Evolutionary conservation across 2,113 vertebrate species (phyloP).

Genomic region (Gobiocypris rarus): DNA sequence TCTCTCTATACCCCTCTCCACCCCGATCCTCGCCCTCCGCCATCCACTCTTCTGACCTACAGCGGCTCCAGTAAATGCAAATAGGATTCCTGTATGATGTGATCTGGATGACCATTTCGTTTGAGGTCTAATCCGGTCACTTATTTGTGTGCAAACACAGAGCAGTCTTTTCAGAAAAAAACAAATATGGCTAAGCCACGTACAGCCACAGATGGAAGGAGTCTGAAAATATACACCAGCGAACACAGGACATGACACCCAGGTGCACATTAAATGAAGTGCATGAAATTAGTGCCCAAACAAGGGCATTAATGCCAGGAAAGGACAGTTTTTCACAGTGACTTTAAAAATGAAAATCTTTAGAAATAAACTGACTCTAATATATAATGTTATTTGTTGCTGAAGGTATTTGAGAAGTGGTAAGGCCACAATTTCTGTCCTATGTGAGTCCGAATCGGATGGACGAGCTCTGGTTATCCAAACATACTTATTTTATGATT

Average conservation of each 20-base stretch:
- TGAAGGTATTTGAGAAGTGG: background rate
- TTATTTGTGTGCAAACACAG: slow-evolving; percentile 29
- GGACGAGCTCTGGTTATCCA: background rate
- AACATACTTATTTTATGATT: background rate
- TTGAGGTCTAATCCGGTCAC: slow-evolving; percentile 23
- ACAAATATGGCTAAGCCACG: slow-evolving; percentile 26
- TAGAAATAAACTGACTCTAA: background rate
- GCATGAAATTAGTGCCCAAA: slow-evolving; percentile 19
- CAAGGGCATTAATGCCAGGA: slow-evolving; percentile 6
- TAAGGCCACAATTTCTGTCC: background rate
- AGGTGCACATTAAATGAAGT: slow-evolving; percentile 25
- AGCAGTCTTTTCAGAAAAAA: slow-evolving; percentile 27
- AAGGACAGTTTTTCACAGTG: background rate
- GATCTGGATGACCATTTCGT: slow-evolving; percentile 34
- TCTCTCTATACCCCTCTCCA: background rate
- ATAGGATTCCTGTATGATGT: slow-evolving; percentile 49
- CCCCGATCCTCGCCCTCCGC: too few relatives aligned
- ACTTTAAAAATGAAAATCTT: background rate
- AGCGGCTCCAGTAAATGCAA: slow-evolving; percentile 42
- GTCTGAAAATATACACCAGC: slow-evolving; percentile 9
- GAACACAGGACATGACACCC: slow-evolving; percentile 20
- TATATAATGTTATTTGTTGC: background rate
- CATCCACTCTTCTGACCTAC: slow-evolving; percentile 13
- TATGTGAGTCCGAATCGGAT: background rate
- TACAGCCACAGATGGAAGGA: slow-evolving; percentile 25